Conservation (phyloP, 2,888 invertebrate genomes). For the Pharmacophagus antenor region DNA sequence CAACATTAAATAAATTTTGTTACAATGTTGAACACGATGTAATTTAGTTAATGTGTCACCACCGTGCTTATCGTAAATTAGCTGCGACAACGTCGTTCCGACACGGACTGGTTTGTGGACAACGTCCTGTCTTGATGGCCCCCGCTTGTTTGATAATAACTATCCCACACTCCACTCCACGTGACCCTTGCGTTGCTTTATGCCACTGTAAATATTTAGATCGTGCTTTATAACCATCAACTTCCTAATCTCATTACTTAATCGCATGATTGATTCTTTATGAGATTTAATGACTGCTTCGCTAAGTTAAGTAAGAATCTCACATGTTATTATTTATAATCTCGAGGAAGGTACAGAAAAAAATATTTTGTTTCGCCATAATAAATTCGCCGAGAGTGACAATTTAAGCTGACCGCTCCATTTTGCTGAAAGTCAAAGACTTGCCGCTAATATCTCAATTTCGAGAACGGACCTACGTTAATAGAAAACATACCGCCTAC, state of each 20-base stretch:
- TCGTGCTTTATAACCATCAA: constrained; percentile 1
- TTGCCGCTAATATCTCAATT: constrained; percentile 73
- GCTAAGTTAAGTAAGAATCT: neutral
- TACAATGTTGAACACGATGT: constrained; percentile 30
- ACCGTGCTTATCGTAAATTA: constrained; percentile 36
- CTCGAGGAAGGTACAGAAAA: constrained; percentile 36
- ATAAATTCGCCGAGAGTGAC: constrained; percentile 53
- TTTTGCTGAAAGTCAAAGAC: constrained; percentile 47
- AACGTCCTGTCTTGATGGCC: constrained; percentile 39
- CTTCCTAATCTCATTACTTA: neutral
- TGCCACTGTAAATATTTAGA: constrained; percentile 16
- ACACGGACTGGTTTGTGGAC: constrained; percentile 48
- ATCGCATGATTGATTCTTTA: neutral
- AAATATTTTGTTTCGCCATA: constrained; percentile 40
- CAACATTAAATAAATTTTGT: constrained; percentile 30
- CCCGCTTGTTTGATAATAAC: constrained; percentile 42
- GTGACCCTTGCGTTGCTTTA: constrained; percentile 34
- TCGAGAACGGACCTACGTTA: constrained; percentile 68
- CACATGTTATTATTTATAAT: constrained; percentile 12
- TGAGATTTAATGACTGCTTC: neutral
- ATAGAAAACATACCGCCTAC: constrained; percentile 70
- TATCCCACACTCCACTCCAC: constrained; percentile 43
- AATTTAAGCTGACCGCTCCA: constrained; percentile 60
- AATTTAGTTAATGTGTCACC: constrained; percentile 32
- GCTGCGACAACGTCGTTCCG: constrained; percentile 28